Base-by-base conservation (phyloP, 2,113 vertebrate species). In the Turnix velox region DNA sequence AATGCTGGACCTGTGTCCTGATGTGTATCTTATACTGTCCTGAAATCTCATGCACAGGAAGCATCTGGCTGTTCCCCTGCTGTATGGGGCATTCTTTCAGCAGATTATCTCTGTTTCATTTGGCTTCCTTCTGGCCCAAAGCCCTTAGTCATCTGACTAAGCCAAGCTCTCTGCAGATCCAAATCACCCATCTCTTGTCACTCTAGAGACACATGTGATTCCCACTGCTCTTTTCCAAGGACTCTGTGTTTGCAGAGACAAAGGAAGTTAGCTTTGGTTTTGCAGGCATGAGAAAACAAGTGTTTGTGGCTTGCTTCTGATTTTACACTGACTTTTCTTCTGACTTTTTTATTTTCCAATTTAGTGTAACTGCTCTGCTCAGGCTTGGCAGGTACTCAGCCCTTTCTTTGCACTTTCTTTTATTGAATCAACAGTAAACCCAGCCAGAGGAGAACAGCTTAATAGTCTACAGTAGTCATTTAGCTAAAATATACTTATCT, bases 61-160 rank as follows among this genome's bases (percentile, higher is more conserved):
- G 71, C 78, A 89, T 89, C 94, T 94, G 92, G 71, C 66, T 33
- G 27, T 85, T 94, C 54, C 48, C 10, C 20, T 80, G 71, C 82
- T 92, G 42, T 7, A 43, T 25, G 33, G 31, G 42, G 14, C 72
- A 83, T 92, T 90, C 74, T 95, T 93, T 87, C 52, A 82, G 63
- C 0, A 0, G 78, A 87, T 96, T 93, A 87, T 71, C 72, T 94
- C 73, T 27, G 39, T 61, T 90, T 92, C 58, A 31, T 87, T 96
- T 45, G 75, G 84, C 79, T 88, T 62, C 0, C 0, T n/a, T 62
- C 83, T 92, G 91, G 87, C 78, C 69, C 37, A 33, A 62, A 87
- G 91, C 81, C 90, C 78, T 91, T 75, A 92, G 84, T 92, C 87
- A 91, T 85, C 91, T 93, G 87, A 82, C 77, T 73, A 51, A 54